Evolutionary conservation across 1,140 invertebrate species (phyloP).

Genomic region (Diabrotica virgifera): DNA sequence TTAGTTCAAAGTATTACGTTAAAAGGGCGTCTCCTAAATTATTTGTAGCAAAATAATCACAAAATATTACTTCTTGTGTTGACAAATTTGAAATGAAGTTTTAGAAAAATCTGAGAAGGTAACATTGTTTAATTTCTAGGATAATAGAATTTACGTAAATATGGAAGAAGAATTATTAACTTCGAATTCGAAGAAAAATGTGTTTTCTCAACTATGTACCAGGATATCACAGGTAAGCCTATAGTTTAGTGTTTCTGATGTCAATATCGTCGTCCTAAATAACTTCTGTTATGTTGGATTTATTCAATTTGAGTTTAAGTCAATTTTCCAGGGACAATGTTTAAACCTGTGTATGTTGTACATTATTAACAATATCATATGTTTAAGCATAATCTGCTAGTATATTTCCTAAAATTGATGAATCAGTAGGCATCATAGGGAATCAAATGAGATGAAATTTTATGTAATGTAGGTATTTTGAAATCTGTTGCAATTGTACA

Average conservation of each 20-base stretch:
- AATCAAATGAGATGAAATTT: no score
- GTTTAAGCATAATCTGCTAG: no score
- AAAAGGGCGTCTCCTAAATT: not conserved
- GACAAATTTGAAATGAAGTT: not conserved
- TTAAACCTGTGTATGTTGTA: no score
- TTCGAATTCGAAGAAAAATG: conserved; percentile 48
- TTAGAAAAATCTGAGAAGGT: not conserved
- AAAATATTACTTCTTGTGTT: not conserved
- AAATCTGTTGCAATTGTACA: no score
- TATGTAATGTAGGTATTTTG: no score
- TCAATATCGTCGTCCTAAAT: no score
- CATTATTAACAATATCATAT: no score
- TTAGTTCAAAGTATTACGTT: not conserved
- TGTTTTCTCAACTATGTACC: conserved; percentile 57
- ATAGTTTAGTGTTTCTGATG: not conserved
- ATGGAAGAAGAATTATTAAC: conserved; percentile 58
- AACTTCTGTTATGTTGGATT: no score
- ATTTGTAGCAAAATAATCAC: not conserved
- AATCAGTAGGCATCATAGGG: no score
- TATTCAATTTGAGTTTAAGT: no score
- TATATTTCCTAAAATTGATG: no score
- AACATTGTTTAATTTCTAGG: conserved; percentile 1
- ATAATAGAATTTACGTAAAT: conserved; percentile 35
- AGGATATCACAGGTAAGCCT: conserved; percentile 55
- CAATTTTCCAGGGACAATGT: no score